A percentile compares a stretch with the other conserved stretches of the same genome.
These are phyloP conservation scores for Ellobium chinense DNA, from an alignment of 2,888 invertebrate species.

Conservation along the genomic window DNA sequence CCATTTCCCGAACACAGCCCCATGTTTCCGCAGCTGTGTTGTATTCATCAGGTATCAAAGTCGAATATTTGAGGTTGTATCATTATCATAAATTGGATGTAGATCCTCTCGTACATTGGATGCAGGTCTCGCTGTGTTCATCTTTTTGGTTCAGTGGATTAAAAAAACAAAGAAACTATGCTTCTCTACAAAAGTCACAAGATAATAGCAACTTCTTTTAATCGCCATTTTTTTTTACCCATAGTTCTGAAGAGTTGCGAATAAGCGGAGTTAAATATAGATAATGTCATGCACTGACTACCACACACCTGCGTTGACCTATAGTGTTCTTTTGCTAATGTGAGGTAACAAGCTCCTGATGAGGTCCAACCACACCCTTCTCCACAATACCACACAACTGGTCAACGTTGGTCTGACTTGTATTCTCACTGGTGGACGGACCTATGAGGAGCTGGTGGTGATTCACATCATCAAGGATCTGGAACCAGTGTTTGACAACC, in stretches of 20 bases:
- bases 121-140: too few species aligned
- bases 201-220: too few species aligned
- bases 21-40: background rate
- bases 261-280: too few species aligned
- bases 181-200: too few species aligned
- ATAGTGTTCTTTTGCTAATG: background rate
- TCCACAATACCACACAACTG: background rate
- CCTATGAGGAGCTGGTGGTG: background rate
- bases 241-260: too few species aligned
- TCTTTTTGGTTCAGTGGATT: too few species aligned
- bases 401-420: background rate
- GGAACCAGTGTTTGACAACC: constrained; percentile 14
- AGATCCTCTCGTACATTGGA: too few species aligned
- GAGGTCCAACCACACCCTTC: background rate
- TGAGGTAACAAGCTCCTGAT: constrained; percentile 14
- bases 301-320: background rate
- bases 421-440: background rate
- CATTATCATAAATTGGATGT: too few species aligned
- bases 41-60: constrained; percentile 22
- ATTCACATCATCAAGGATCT: constrained; percentile 22
- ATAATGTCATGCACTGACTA: background rate
- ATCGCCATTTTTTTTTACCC: too few species aligned
- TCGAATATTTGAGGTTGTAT: too few species aligned
- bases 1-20: background rate
- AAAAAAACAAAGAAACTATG: too few species aligned